Conservation (phyloP, 2,797 vertebrate genomes). For the Synaphobranchus kaupii region DNA sequence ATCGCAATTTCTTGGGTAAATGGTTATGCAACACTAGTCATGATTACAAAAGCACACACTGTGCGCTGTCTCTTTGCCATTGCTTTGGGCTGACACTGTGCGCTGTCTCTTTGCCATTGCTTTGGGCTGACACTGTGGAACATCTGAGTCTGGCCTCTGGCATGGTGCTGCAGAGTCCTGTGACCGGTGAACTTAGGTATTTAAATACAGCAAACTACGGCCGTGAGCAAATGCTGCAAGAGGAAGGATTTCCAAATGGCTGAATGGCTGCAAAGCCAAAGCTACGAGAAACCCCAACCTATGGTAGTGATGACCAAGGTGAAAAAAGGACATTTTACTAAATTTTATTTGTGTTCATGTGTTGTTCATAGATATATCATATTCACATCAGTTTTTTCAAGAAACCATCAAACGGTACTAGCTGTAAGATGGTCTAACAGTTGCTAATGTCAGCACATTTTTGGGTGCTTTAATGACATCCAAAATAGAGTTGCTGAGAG, state of each 20-base stretch:
- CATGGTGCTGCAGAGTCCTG: neutral
- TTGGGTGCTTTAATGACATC: neutral
- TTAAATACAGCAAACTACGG: neutral
- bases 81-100: neutral
- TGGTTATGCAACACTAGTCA: neutral
- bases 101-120: neutral
- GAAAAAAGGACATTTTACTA: neutral
- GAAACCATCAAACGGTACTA: neutral
- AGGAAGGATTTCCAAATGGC: neutral
- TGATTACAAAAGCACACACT: neutral
- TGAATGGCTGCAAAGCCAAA: neutral
- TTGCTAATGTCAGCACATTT: neutral
- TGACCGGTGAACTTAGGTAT: neutral
- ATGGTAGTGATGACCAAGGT: neutral
- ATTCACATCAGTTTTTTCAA: neutral
- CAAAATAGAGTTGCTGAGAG: neutral
- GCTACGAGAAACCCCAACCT: neutral
- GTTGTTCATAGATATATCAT: neutral
- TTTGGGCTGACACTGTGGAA: too few species aligned
- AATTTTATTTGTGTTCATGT: neutral
- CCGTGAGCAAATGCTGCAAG: neutral
- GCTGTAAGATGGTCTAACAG: neutral
- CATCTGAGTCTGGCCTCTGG: constrained; percentile 19
- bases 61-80: neutral
- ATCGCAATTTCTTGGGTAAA: neutral